Evolutionary conservation across 1,140 invertebrate species (phyloP).

Genomic region (Panagrolaimus sp.): DNA sequence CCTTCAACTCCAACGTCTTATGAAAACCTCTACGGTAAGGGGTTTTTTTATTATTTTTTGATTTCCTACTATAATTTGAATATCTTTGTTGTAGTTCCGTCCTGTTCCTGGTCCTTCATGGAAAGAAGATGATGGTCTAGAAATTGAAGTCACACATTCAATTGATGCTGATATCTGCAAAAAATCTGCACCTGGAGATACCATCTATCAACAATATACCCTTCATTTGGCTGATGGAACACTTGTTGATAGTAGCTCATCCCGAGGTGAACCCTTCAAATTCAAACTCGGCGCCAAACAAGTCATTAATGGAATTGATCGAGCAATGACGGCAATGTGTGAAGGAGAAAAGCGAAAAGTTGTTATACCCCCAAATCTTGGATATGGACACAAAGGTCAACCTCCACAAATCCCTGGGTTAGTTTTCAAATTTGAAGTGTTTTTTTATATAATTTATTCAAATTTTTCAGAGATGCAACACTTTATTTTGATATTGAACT

Average conservation of each 20-base stretch:
- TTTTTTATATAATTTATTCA: too few species aligned
- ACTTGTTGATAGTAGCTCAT: slow-evolving; percentile 56
- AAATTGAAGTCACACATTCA: slow-evolving; percentile 56
- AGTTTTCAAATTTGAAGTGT: slow-evolving; percentile 23
- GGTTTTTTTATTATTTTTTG: too few species aligned
- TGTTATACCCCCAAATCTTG: slow-evolving; percentile 47
- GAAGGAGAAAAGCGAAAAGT: slow-evolving; percentile 57
- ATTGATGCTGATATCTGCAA: slow-evolving; percentile 55
- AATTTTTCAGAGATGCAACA: too few species aligned
- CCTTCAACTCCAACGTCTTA: too few species aligned
- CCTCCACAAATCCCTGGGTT: slow-evolving; percentile 28
- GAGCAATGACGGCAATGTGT: slow-evolving; percentile 56
- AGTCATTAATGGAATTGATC: slow-evolving; percentile 54
- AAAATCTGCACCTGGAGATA: slow-evolving; percentile 50
- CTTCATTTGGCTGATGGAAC: slow-evolving; percentile 56
- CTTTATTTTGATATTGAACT: slow-evolving; percentile 59
- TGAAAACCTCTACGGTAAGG: too few species aligned
- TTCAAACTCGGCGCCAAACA: slow-evolving; percentile 49
- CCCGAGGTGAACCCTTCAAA: slow-evolving; percentile 52
- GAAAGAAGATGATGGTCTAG: slow-evolving; percentile 54
- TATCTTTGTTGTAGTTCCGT: slow-evolving; percentile 1
- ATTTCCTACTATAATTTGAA: slow-evolving; percentile 42
- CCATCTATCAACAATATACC: slow-evolving; percentile 59
- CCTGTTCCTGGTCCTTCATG: slow-evolving; percentile 47
- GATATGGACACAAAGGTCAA: slow-evolving; percentile 35